phyloP scores from a whole-genome alignment of 2,888 invertebrate genomes.

The Danaus chrysippus region DNA sequence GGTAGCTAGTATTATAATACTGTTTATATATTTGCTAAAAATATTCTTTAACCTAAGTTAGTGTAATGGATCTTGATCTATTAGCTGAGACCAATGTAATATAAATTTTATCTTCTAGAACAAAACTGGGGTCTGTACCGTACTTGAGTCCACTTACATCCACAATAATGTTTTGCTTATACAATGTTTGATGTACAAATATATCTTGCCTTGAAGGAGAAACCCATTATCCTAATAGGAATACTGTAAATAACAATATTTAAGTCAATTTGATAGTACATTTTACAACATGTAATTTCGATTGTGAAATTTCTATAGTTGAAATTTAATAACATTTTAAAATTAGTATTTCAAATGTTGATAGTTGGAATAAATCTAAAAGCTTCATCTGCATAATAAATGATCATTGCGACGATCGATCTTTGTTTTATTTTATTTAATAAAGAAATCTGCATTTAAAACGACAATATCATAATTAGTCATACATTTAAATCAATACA shows the following conservation, averaged over 20 bases:
- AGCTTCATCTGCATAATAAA: constrained; percentile 7
- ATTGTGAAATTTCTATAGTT: background rate
- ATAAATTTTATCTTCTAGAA: background rate
- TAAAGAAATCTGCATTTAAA: background rate
- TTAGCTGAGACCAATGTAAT: constrained; percentile 2
- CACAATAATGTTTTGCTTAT: no score
- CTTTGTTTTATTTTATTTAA: background rate
- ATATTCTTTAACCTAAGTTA: background rate
- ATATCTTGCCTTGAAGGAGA: no score
- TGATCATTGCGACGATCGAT: constrained; percentile 5
- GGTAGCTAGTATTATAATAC: no score
- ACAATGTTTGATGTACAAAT: no score
- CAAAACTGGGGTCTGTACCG: no score
- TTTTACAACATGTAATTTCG: constrained; percentile 4
- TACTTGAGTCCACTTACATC: no score
- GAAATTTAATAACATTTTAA: background rate
- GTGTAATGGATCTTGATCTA: constrained; percentile 1
- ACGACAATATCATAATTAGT: background rate
- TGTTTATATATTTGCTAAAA: no score
- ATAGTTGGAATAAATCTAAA: background rate
- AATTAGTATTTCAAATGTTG: background rate
- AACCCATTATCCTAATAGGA: background rate
- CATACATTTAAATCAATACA: background rate
- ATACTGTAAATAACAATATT: background rate
- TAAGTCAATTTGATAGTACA: constrained; percentile 1